These are phyloP conservation scores for Petrophora chlorosata DNA, from an alignment of 2,888 invertebrate genomes.

Conservation along the genomic window DNA sequence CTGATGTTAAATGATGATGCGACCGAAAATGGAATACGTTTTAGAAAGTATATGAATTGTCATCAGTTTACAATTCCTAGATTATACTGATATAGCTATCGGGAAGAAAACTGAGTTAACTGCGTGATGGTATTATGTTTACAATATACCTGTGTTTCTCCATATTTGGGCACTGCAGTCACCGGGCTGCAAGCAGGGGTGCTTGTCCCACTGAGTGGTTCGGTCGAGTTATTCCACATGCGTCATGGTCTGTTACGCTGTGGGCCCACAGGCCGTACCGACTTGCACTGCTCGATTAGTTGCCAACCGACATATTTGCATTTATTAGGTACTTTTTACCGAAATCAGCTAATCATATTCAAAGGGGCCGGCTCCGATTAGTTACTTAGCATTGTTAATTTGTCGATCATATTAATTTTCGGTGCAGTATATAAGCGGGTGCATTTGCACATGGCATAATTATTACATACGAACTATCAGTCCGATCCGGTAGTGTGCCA, in stretches of 20 bases:
- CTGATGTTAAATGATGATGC: too few relatives aligned
- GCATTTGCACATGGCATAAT: conserved; percentile 53
- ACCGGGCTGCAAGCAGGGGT: too few relatives aligned
- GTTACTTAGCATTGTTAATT: conserved; percentile 75
- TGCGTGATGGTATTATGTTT: too few relatives aligned
- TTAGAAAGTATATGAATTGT: too few relatives aligned
- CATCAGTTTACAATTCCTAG: too few relatives aligned
- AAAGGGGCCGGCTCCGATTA: conserved; percentile 66
- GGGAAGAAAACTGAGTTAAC: too few relatives aligned
- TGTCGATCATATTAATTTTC: conserved; percentile 68
- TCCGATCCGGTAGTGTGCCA: conserved; percentile 56
- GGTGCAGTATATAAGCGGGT: conserved; percentile 71
- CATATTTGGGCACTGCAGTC: too few relatives aligned
- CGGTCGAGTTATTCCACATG: conserved; percentile 2
- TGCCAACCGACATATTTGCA: conserved; percentile 19
- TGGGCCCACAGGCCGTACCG: background rate
- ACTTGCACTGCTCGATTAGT: conserved; percentile 3
- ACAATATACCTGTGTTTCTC: background rate
- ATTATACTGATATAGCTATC: too few relatives aligned
- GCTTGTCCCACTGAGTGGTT: background rate
- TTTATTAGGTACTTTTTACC: conserved; percentile 47
- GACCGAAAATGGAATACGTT: too few relatives aligned
- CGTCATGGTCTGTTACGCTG: conserved; percentile 16
- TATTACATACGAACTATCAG: conserved; percentile 53
- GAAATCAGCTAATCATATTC: conserved; percentile 67